phyloP scores from a whole-genome alignment of 1,140 invertebrate genomes.

The Drosophila eugracilis region DNA sequence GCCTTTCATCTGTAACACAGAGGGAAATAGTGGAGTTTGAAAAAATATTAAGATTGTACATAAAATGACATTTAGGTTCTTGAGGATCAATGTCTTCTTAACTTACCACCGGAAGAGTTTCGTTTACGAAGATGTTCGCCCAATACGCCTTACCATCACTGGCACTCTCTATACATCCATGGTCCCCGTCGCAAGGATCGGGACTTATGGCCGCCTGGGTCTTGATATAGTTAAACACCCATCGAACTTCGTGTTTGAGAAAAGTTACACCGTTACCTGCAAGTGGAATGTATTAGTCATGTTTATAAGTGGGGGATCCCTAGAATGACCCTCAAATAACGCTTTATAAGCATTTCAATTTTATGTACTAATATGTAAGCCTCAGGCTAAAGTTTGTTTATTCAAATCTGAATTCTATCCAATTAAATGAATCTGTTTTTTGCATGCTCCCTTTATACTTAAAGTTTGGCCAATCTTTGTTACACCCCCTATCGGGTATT shows the following conservation, averaged over 20 bases:
- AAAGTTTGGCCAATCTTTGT: slow-evolving; percentile 18
- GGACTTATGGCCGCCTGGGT: slow-evolving; percentile 67
- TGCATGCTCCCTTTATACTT: slow-evolving; percentile 5
- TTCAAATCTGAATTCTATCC: slow-evolving; percentile 3
- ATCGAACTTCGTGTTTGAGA: slow-evolving; percentile 71
- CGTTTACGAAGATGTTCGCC: slow-evolving; percentile 71
- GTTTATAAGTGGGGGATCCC: not conserved
- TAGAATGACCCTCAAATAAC: not conserved
- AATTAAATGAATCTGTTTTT: slow-evolving; percentile 17
- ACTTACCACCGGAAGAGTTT: slow-evolving; percentile 72
- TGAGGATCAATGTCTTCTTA: not conserved
- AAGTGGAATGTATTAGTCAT: not conserved
- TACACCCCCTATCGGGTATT: slow-evolving; percentile 9
- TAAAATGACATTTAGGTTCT: too few species aligned
- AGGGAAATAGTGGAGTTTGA: not conserved
- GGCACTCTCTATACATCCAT: slow-evolving; percentile 63
- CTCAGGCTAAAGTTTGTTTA: slow-evolving; percentile 8
- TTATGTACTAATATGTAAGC: not conserved
- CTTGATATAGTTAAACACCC: slow-evolving; percentile 73
- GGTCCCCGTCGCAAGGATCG: slow-evolving; percentile 78
- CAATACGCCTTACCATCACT: slow-evolving; percentile 69
- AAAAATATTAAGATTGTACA: too few species aligned
- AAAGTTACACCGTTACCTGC: slow-evolving; percentile 65
- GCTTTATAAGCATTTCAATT: not conserved
- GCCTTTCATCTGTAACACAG: slow-evolving; percentile 61